phyloP scores from a whole-genome alignment of 2,113 vertebrate genomes.

The Alligator mississippiensis region DNA sequence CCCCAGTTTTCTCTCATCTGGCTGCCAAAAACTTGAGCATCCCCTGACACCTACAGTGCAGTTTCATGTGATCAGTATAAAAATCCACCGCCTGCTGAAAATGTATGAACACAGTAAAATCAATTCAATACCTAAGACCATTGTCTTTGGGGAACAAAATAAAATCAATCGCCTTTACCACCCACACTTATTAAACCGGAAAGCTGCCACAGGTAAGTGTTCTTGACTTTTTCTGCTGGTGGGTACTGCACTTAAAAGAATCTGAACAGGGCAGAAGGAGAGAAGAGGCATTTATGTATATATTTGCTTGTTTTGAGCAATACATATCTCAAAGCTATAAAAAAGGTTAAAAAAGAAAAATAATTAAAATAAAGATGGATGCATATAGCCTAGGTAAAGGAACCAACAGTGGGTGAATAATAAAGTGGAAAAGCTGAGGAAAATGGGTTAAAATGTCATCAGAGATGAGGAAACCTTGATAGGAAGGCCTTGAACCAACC shows the following conservation, averaged over 20 bases:
- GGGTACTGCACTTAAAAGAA: background rate
- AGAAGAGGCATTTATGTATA: background rate
- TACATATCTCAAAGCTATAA: background rate
- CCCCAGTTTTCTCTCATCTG: background rate
- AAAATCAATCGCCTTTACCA: background rate
- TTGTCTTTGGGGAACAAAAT: background rate
- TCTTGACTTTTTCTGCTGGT: background rate
- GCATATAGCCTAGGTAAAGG: background rate
- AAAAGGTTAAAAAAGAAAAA: slow-evolving; percentile 8
- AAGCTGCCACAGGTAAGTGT: background rate
- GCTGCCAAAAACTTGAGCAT: background rate
- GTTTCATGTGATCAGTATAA: background rate
- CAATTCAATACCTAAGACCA: background rate
- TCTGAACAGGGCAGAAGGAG: background rate
- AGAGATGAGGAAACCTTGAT: background rate
- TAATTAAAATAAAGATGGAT: background rate
- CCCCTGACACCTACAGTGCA: background rate
- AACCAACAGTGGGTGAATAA: background rate
- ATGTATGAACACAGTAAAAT: background rate
- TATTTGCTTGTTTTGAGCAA: background rate
- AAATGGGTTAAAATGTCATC: background rate
- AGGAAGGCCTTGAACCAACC: background rate
- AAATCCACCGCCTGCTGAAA: background rate
- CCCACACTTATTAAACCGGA: background rate
- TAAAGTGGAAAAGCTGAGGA: background rate